Evolutionary conservation across 2,797 vertebrate species (phyloP).

Genomic region (Enoplosus armatus): DNA sequence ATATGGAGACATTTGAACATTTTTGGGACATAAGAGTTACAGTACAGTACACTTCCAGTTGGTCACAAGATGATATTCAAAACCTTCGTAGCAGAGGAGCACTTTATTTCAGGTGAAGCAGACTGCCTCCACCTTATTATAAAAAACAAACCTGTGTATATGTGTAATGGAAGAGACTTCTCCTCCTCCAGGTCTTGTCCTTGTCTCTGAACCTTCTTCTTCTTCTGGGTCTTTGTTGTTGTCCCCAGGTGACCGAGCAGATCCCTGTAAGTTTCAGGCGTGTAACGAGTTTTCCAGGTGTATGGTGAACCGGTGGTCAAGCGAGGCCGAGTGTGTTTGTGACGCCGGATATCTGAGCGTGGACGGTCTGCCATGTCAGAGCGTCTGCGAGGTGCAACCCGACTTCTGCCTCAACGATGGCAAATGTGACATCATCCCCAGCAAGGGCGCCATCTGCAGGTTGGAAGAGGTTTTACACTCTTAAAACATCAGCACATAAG

Average conservation of each 20-base stretch:
- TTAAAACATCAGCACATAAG: not conserved
- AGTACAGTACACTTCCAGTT: too few species aligned
- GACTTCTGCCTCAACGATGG: constrained; percentile 96
- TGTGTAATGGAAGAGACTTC: not conserved
- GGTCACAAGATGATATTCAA: not conserved
- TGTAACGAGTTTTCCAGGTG: constrained; percentile 95
- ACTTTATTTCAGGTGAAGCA: not conserved
- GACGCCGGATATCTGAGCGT: constrained; percentile 92
- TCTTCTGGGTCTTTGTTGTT: not conserved
- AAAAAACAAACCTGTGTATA: not conserved
- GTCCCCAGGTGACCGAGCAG: constrained; percentile 89
- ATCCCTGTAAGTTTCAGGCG: constrained; percentile 97
- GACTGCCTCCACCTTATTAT: not conserved
- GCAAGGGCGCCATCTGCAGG: constrained; percentile 97
- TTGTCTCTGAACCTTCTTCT: not conserved
- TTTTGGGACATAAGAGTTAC: too few species aligned
- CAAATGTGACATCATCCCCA: constrained; percentile 93
- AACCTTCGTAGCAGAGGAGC: not conserved
- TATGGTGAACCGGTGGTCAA: constrained; percentile 90
- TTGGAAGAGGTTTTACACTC: constrained; percentile 64
- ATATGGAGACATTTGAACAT: too few species aligned
- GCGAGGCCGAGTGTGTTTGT: constrained; percentile 95
- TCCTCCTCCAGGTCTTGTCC: too few species aligned
- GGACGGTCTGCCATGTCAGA: constrained; percentile 92
- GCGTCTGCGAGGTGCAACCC: constrained; percentile 90